Conservation (phyloP, 2,797 vertebrate species). For the Limnodromus scolopaceus region DNA sequence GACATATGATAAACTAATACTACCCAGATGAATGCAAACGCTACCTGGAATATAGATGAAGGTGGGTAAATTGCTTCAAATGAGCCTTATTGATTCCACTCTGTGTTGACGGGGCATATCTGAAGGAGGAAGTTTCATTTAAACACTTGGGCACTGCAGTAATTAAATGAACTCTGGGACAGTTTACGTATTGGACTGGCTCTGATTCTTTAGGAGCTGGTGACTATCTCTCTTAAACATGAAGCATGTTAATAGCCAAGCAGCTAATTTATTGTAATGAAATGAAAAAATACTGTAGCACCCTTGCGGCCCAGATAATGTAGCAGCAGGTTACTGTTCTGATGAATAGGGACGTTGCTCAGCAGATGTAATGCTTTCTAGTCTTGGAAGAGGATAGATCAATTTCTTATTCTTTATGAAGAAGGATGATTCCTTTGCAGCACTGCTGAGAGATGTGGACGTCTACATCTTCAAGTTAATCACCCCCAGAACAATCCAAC, state of each 20-base stretch:
- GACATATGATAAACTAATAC: conserved; percentile 42
- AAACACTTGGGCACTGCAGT: conserved; percentile 42
- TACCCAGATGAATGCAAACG: background rate
- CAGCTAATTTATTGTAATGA: conserved; percentile 46
- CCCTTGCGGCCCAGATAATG: background rate
- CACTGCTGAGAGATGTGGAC: background rate
- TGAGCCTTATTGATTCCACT: conserved; percentile 63
- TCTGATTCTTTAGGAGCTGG: conserved; percentile 9
- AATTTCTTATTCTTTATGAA: conserved; percentile 21
- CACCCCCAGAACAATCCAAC: background rate
- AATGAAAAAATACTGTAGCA: conserved; percentile 25
- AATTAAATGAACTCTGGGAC: conserved; percentile 56
- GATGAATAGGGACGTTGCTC: conserved; percentile 17
- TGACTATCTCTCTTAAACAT: conserved; percentile 13
- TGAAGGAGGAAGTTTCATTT: conserved; percentile 57
- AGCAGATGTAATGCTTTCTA: conserved; percentile 8
- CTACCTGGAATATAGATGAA: conserved; percentile 7
- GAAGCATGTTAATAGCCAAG: conserved; percentile 12
- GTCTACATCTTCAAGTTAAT: conserved; percentile 7
- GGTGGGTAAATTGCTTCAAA: conserved; percentile 55
- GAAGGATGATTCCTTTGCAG: conserved; percentile 7
- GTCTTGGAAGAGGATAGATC: conserved; percentile 1
- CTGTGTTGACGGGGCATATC: conserved; percentile 39
- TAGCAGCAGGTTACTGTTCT: conserved; percentile 30
- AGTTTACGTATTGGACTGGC: background rate